Evolutionary conservation across 2,888 invertebrate species (phyloP).

Genomic region (Rhamphomyia laevipes): DNA sequence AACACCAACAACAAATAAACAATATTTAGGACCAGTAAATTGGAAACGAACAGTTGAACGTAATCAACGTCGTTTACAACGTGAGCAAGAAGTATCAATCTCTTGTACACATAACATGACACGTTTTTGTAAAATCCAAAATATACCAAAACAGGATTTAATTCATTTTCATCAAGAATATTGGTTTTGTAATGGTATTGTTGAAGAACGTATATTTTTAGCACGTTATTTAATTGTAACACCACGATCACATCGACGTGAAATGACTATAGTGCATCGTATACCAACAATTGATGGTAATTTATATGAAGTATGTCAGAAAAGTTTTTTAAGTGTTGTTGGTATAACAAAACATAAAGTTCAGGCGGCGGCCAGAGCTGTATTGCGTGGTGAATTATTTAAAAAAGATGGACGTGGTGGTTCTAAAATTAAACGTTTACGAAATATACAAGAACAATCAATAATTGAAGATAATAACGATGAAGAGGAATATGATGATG

Average conservation of each 20-base stretch:
- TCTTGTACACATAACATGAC: not conserved
- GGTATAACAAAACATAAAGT: constrained; percentile 1
- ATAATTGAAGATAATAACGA: too few relatives aligned
- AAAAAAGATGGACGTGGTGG: not conserved
- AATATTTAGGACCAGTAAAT: not conserved
- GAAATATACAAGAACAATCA: too few relatives aligned
- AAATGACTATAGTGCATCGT: not conserved
- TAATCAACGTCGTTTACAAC: not conserved
- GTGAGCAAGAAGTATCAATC: not conserved
- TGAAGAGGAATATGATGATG: not conserved
- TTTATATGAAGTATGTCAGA: not conserved
- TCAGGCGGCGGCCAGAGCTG: not conserved
- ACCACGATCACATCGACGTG: not conserved
- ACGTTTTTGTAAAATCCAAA: not conserved
- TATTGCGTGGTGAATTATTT: not conserved
- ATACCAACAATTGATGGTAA: not conserved
- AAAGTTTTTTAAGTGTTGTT: constrained; percentile 1
- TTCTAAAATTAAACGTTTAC: not conserved
- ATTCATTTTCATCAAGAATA: not conserved
- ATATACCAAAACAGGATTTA: not conserved
- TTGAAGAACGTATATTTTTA: not conserved
- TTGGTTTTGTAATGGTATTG: not conserved
- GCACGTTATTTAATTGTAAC: not conserved
- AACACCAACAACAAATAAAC: too few relatives aligned
- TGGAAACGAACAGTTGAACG: not conserved